phyloP scores from a whole-genome alignment of 2,888 invertebrate species.

The Eilema caniola region DNA sequence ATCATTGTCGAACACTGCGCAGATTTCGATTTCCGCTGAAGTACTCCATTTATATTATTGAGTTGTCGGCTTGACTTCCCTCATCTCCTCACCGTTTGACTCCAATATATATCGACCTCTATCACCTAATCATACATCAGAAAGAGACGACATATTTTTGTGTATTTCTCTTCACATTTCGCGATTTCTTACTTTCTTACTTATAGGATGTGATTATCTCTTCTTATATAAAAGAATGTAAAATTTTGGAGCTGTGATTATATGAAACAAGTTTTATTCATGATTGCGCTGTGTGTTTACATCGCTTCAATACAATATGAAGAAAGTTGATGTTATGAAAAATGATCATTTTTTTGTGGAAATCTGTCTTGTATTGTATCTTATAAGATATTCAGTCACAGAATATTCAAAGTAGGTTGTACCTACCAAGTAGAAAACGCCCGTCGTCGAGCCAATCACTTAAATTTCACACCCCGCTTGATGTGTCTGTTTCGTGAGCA shows the following conservation, averaged over 20 bases:
- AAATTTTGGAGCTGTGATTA: no score
- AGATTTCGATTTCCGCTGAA: constrained; percentile 68
- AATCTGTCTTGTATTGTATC: no score
- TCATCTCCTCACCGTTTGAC: constrained; percentile 39
- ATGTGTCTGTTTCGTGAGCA: no score
- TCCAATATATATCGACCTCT: constrained; percentile 38
- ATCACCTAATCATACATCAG: constrained; percentile 26
- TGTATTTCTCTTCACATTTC: constrained; percentile 5
- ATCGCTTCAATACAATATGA: no score
- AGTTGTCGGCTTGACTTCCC: constrained; percentile 62
- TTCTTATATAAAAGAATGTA: neutral
- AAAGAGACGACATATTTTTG: constrained; percentile 31
- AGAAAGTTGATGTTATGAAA: no score
- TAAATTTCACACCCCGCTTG: no score
- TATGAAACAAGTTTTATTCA: neutral
- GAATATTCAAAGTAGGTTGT: no score
- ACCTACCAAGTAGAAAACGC: no score
- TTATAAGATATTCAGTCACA: no score
- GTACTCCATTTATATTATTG: constrained; percentile 66
- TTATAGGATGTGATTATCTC: neutral
- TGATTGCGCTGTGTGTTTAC: no score
- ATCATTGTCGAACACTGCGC: constrained; percentile 25
- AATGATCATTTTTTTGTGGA: no score
- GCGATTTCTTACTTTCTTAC: constrained; percentile 9
- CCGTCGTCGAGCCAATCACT: no score